Evolutionary conservation across 2,888 invertebrate species (phyloP).

Genomic region (Tiliacea aurago): DNA sequence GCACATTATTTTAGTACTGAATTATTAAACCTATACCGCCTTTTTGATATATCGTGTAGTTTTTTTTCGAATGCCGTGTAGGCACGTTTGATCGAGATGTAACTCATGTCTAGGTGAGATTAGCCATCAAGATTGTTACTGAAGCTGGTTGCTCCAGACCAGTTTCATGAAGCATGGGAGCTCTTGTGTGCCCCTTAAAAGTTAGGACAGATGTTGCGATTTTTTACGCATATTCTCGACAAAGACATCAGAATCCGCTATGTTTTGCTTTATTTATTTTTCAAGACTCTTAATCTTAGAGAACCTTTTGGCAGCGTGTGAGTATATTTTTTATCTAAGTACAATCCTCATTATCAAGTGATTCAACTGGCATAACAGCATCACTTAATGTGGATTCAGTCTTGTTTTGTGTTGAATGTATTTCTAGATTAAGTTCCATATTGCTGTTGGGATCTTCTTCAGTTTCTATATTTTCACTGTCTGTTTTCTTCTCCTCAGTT

Average conservation of each 20-base stretch:
- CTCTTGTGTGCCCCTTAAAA: not conserved
- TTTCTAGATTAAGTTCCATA: conserved; percentile 77
- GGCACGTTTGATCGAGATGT: not conserved
- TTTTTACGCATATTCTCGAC: not conserved
- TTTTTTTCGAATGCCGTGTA: not conserved
- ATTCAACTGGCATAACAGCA: conserved; percentile 18
- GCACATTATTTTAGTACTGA: not conserved
- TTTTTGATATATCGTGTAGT: not conserved
- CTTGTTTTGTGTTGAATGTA: conserved; percentile 66
- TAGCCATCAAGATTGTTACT: too few species aligned
- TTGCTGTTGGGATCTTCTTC: conserved; percentile 33
- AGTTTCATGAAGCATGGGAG: not conserved
- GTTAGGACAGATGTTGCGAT: not conserved
- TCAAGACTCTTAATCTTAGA: not conserved
- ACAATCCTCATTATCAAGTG: conserved; percentile 38
- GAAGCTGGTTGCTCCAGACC: not conserved
- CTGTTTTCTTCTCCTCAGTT: not conserved
- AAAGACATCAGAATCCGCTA: not conserved
- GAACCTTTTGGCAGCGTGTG: not conserved
- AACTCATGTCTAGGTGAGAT: not conserved
- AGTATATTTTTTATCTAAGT: conserved; percentile 19
- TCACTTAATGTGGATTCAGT: conserved; percentile 20
- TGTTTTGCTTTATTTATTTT: not conserved
- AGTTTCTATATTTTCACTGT: not conserved
- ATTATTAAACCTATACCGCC: not conserved